Conservation (phyloP, 2,888 invertebrate genomes). For the Drosophila macrospina region DNA sequence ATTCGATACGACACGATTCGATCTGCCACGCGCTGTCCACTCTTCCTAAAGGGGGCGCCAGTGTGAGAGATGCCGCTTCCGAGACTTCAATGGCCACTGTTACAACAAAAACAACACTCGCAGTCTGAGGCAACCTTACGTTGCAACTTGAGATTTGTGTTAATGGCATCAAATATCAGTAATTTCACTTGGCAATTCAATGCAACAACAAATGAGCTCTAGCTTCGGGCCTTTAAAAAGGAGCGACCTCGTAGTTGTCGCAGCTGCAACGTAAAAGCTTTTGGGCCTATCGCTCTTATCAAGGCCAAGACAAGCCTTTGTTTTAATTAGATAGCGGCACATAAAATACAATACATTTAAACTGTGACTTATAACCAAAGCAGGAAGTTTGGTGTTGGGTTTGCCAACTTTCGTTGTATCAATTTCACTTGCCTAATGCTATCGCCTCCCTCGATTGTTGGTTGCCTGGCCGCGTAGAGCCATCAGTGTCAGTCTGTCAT, state of each 20-base stretch:
- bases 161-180: conserved; percentile 84
- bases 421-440: conserved; percentile 67
- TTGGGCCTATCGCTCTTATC: conserved; percentile 55
- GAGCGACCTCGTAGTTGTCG: conserved; percentile 45
- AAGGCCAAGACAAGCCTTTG: conserved; percentile 75
- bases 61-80: conserved; percentile 22
- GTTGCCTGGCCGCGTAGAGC: conserved; percentile 12
- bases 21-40: conserved; percentile 65
- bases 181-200: conserved; percentile 79
- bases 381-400: conserved; percentile 62
- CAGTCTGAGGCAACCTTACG: conserved; percentile 15
- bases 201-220: conserved; percentile 63
- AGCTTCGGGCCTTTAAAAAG: conserved; percentile 45
- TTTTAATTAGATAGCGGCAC: conserved; percentile 74
- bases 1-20: conserved; percentile 40
- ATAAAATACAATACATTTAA: conserved; percentile 72
- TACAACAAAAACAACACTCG: conserved; percentile 26
- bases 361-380: conserved; percentile 48
- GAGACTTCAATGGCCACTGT: conserved; percentile 50
- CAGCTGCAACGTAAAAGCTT: conserved; percentile 54
- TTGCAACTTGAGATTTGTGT: conserved; percentile 69
- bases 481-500: conserved; percentile 67
- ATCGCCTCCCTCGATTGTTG: conserved; percentile 22
- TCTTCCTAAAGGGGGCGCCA: conserved; percentile 39
- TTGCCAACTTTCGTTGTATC: conserved; percentile 74